These are phyloP conservation scores for Ophion slaviceki DNA, from an alignment of 2,888 invertebrate species.

Conservation along the genomic window DNA sequence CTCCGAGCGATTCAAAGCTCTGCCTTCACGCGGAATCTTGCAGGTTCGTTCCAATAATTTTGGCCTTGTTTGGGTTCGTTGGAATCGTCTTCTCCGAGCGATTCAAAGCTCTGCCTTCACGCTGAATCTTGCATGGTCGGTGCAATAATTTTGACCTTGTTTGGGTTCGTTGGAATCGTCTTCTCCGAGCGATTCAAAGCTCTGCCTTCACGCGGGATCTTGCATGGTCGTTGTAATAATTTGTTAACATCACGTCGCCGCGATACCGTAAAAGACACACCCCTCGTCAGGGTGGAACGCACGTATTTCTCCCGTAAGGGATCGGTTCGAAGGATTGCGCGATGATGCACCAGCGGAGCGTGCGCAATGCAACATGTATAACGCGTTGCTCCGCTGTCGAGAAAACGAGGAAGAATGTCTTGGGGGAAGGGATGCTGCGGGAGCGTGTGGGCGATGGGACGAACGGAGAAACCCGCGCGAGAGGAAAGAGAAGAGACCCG, in stretches of 20 bases:
- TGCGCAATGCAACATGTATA: neutral
- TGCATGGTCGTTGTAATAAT: neutral
- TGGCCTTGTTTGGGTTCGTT: too few species aligned
- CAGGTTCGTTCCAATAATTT: too few species aligned
- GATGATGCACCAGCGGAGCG: slow-evolving; percentile 7
- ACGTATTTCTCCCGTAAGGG: slow-evolving; percentile 2
- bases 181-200: neutral
- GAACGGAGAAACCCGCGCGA: slow-evolving; percentile 23
- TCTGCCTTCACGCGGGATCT: neutral
- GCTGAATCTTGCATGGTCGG: neutral
- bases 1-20: too few species aligned
- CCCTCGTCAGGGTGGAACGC: neutral
- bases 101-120: neutral
- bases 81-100: neutral
- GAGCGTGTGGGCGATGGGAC: slow-evolving; percentile 65
- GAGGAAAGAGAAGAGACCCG: slow-evolving; percentile 47
- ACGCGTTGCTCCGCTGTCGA: slow-evolving; percentile 13
- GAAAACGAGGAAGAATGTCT: slow-evolving; percentile 55
- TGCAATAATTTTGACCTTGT: neutral
- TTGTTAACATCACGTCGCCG: neutral
- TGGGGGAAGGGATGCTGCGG: slow-evolving; percentile 56
- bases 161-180: too few species aligned
- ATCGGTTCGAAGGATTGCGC: slow-evolving; percentile 19
- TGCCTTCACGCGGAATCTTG: too few species aligned
- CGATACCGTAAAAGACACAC: neutral